Conservation (phyloP, 2,888 invertebrate species). For the Pimpla rufipes region DNA sequence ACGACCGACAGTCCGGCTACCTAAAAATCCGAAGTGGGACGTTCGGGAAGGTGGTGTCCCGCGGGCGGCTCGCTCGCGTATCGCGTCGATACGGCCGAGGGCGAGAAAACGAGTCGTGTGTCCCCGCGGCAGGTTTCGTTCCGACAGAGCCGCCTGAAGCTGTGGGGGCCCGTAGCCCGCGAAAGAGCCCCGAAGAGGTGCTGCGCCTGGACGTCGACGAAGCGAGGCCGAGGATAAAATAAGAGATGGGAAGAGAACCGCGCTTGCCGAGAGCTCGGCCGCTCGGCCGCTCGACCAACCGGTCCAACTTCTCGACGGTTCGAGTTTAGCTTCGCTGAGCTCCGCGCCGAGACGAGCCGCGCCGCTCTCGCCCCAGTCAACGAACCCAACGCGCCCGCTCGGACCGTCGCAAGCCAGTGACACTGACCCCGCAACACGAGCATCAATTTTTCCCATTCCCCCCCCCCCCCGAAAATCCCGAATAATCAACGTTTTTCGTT, state of each 20-base stretch:
- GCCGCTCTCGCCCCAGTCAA: constrained; percentile 68
- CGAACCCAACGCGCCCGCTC: constrained; percentile 68
- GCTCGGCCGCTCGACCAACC: constrained; percentile 73
- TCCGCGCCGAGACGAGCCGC: too few species aligned
- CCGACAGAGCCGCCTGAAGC: constrained; percentile 9
- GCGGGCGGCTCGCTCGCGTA: neutral
- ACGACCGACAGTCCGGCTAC: constrained; percentile 50
- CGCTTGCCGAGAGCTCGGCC: too few species aligned
- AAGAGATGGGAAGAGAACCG: constrained; percentile 70
- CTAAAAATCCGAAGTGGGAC: constrained; percentile 34
- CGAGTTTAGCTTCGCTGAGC: constrained; percentile 76
- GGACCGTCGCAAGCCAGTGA: constrained; percentile 51
- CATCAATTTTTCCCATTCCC: constrained; percentile 58
- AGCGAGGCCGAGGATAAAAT: constrained; percentile 63
- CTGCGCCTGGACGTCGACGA: constrained; percentile 54
- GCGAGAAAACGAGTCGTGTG: constrained; percentile 25
- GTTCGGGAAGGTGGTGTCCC: constrained; percentile 47
- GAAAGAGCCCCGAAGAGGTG: constrained; percentile 54
- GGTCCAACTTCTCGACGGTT: constrained; percentile 72
- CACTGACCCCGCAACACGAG: constrained; percentile 60
- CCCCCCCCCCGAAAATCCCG: constrained; percentile 39
- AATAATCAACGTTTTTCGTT: too few species aligned
- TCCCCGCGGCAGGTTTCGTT: constrained; percentile 19
- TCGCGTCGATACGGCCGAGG: neutral
- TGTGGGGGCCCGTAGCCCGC: constrained; percentile 48